phyloP scores from a whole-genome alignment of 2,888 invertebrate genomes.

The Eilema caniola region DNA sequence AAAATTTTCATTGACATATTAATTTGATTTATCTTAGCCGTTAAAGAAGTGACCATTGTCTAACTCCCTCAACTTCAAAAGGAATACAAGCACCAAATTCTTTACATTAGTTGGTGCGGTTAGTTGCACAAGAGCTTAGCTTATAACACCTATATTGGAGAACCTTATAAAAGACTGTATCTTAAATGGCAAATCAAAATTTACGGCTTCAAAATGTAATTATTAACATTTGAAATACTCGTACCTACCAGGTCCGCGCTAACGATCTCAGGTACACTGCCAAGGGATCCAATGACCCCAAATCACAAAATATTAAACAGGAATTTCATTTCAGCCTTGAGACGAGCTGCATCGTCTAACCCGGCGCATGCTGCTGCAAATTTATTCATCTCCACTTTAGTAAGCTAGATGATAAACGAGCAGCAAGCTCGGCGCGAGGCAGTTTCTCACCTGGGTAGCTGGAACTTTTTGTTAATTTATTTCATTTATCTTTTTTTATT shows the following conservation, averaged over 20 bases:
- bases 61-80: too few relatives aligned
- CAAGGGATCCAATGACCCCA: background rate
- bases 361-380: background rate
- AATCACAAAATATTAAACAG: background rate
- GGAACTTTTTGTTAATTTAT: background rate
- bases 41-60: too few relatives aligned
- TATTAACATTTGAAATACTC: background rate
- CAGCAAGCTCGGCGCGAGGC: background rate
- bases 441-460: background rate
- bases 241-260: background rate
- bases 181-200: too few relatives aligned
- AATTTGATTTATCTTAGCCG: too few relatives aligned
- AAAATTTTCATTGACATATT: too few relatives aligned
- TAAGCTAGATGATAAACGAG: background rate
- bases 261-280: background rate
- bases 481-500: background rate
- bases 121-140: too few relatives aligned
- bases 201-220: too few relatives aligned
- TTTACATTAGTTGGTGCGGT: too few relatives aligned
- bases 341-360: background rate
- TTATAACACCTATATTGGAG: too few relatives aligned
- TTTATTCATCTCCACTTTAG: conserved; percentile 4
- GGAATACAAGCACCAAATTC: too few relatives aligned
- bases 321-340: conserved; percentile 2
- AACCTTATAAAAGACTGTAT: too few relatives aligned